These are phyloP conservation scores for Agapetus fuscipes DNA, from an alignment of 2,888 invertebrate genomes.

Conservation along the genomic window DNA sequence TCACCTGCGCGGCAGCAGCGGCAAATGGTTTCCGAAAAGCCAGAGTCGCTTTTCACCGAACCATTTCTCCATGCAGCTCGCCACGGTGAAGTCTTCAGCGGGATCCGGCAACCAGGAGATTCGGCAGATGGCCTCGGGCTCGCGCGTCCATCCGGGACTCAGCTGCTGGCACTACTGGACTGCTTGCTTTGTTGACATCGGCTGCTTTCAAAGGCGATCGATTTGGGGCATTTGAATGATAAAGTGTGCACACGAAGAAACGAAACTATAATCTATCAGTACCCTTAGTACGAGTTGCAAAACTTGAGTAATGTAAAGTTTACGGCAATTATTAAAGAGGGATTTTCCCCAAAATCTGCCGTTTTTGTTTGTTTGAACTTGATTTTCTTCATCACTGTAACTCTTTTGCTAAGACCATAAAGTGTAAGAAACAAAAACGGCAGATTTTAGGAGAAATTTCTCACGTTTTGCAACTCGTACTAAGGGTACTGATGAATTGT, in stretches of 20 bases:
- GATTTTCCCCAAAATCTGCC: too few relatives aligned
- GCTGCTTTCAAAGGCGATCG: slow-evolving; percentile 9
- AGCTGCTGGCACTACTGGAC: slow-evolving; percentile 2
- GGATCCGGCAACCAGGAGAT: neutral
- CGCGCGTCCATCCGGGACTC: slow-evolving; percentile 15
- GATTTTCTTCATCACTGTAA: too few relatives aligned
- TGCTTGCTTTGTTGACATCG: slow-evolving; percentile 9
- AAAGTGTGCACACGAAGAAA: slow-evolving; percentile 5
- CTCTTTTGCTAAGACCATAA: too few relatives aligned
- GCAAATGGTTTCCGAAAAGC: slow-evolving; percentile 85
- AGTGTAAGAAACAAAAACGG: too few relatives aligned
- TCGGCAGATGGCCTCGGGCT: neutral
- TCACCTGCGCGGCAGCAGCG: slow-evolving; percentile 74
- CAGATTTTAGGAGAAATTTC: too few relatives aligned
- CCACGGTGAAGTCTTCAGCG: slow-evolving; percentile 30
- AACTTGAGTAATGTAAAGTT: too few relatives aligned
- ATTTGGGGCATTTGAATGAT: slow-evolving; percentile 6
- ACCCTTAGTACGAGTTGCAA: too few relatives aligned
- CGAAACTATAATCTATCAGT: too few relatives aligned
- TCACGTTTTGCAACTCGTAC: too few relatives aligned
- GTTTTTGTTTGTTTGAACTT: too few relatives aligned
- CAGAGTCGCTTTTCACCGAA: slow-evolving; percentile 83
- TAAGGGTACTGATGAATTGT: too few relatives aligned
- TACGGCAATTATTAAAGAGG: too few relatives aligned
- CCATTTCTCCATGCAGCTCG: slow-evolving; percentile 83